Base-by-base conservation (phyloP, 37 sponge, comb jelly and placozoan species). In the Axinella damicornis region DNA sequence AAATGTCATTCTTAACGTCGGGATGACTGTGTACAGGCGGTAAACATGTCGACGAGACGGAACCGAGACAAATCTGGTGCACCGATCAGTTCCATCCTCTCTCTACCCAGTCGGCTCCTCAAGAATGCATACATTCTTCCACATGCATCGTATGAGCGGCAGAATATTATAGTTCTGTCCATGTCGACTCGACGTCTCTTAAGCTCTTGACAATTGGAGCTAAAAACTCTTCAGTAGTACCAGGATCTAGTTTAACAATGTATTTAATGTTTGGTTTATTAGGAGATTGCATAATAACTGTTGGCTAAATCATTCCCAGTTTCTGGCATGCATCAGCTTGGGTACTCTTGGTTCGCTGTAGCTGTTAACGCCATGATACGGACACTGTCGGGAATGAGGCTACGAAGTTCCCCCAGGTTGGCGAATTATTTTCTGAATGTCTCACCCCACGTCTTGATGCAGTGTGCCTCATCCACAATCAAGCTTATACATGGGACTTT, bases 381-480 rank as follows among this genome's bases (percentile, higher is more conserved):
- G 18, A 57, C 18, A 18, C 60, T 57, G 60, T 21, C 20, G 18
- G 60, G 60, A 20, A 57, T 21, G 60, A 57, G 20, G 20, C 60
- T 20, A 21, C 60, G 18, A 21, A 57, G 20, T 18, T 57, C 60
- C 20, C 60, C 60, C 18, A 21, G 60, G 18, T 57, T 57, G 60
- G 20, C 20, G 20, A 57, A 57, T 20, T 57, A 18, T 57, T 57
- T 57, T 21, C 60, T 18, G 20, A 57, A 57, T 21, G 18, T 20
- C 18, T 20, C 20, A 57, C 60, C 60, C 60, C 80, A 79, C n/a
- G 36, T 79, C 18, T 53, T 66, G 13, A 79, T 69, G 66, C 80
- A 79, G 32, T 79, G 80, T 15, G 68, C 80, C 53, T 79, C 80
- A 53, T 79, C 80, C 24, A 79, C 54, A 16, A 27, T 65, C 38